Evolutionary conservation across 2,797 vertebrate genomes (phyloP).

Genomic region (Hippocampus kuda): DNA sequence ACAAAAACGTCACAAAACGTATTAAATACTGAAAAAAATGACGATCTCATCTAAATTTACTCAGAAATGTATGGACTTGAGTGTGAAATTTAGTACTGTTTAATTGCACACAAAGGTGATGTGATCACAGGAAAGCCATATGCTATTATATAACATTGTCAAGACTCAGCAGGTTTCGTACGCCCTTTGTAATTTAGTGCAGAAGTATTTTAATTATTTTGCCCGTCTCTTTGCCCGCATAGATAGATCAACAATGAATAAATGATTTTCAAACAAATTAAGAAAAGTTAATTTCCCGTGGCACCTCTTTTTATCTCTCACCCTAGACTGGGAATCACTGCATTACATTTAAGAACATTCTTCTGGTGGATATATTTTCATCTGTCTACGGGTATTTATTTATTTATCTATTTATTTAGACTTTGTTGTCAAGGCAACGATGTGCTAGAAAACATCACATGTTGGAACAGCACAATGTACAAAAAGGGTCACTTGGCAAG

Average conservation of each 20-base stretch:
- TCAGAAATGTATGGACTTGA: neutral
- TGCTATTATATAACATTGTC: no score
- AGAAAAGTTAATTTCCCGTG: no score
- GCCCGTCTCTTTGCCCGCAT: neutral
- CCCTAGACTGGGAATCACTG: neutral
- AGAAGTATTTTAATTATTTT: neutral
- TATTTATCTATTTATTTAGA: no score
- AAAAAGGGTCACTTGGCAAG: conserved; percentile 1
- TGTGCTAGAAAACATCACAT: neutral
- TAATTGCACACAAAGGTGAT: neutral
- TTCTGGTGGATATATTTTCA: neutral
- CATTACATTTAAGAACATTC: neutral
- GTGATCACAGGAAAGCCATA: neutral
- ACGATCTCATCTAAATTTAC: neutral
- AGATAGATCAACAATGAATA: neutral
- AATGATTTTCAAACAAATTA: no score
- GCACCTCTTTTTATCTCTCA: neutral
- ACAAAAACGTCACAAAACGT: neutral
- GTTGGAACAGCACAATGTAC: neutral
- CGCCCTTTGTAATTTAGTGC: neutral
- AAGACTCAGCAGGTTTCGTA: neutral
- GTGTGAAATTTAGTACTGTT: neutral
- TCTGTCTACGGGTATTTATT: neutral
- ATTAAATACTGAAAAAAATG: neutral
- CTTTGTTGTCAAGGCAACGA: neutral